These are phyloP conservation scores for Carcharodon carcharias DNA, from an alignment of 2,797 vertebrate genomes.

Conservation along the genomic window DNA sequence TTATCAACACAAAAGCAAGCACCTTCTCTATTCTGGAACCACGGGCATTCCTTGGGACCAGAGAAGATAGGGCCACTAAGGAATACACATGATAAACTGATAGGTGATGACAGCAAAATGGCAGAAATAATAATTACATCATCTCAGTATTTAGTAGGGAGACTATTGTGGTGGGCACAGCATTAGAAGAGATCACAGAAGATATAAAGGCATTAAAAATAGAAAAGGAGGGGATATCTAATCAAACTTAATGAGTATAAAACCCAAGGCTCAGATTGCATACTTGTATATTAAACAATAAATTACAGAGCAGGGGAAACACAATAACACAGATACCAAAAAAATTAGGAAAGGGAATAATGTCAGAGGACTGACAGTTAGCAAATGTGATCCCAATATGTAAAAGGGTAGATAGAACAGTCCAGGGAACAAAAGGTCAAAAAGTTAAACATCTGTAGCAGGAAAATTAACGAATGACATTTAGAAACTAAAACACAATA, in stretches of 20 bases:
- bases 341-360: background rate
- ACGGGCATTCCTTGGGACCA: background rate
- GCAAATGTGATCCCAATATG: background rate
- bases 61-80: background rate
- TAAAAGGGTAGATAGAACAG: background rate
- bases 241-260: background rate
- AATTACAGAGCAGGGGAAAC: background rate
- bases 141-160: background rate
- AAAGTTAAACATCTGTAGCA: background rate
- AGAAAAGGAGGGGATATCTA: background rate
- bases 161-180: background rate
- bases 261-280: background rate
- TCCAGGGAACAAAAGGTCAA: background rate
- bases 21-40: background rate
- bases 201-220: background rate
- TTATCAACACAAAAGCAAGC: background rate
- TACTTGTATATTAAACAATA: background rate
- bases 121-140: background rate
- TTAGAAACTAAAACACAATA: background rate
- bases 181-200: background rate
- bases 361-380: background rate
- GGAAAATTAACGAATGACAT: background rate
- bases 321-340: background rate
- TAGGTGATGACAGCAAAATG: background rate
- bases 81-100: background rate